These are phyloP conservation scores for Athalia circularis DNA, from an alignment of 2,888 invertebrate species.

Conservation along the genomic window DNA sequence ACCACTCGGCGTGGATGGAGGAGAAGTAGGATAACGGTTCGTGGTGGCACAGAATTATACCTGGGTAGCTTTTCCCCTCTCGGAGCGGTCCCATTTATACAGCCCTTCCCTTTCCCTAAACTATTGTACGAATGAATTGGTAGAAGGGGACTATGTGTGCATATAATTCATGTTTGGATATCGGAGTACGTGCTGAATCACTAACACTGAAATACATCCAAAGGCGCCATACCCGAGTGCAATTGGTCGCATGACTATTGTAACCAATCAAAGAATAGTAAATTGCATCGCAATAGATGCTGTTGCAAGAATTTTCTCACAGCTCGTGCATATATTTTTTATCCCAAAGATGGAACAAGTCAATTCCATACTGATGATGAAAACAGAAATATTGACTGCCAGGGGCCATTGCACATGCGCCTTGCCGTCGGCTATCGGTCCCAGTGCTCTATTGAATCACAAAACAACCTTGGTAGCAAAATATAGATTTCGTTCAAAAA, in stretches of 20 bases:
- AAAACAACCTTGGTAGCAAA: no score
- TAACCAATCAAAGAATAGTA: conserved; percentile 8
- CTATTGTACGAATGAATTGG: neutral
- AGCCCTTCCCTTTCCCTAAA: neutral
- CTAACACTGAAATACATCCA: neutral
- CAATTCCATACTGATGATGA: neutral
- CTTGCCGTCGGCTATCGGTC: no score
- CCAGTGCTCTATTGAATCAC: no score
- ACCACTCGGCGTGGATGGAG: conserved; percentile 20
- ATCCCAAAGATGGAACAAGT: conserved; percentile 29
- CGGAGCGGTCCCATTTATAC: conserved; percentile 19
- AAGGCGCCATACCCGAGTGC: conserved; percentile 16
- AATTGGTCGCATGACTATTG: conserved; percentile 9
- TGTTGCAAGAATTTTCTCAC: conserved; percentile 38
- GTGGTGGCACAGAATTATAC: conserved; percentile 25
- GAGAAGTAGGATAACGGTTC: conserved; percentile 42
- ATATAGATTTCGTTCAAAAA: no score
- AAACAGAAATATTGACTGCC: no score
- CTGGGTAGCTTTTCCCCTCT: conserved; percentile 44
- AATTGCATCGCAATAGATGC: conserved; percentile 34
- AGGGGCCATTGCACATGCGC: no score
- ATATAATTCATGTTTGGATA: conserved; percentile 5
- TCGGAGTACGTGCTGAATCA: conserved; percentile 9
- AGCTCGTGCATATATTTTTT: neutral
- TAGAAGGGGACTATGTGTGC: conserved; percentile 15